Evolutionary conservation across 2,113 vertebrate species (phyloP).

Genomic region (Gallinago jamesoni): DNA sequence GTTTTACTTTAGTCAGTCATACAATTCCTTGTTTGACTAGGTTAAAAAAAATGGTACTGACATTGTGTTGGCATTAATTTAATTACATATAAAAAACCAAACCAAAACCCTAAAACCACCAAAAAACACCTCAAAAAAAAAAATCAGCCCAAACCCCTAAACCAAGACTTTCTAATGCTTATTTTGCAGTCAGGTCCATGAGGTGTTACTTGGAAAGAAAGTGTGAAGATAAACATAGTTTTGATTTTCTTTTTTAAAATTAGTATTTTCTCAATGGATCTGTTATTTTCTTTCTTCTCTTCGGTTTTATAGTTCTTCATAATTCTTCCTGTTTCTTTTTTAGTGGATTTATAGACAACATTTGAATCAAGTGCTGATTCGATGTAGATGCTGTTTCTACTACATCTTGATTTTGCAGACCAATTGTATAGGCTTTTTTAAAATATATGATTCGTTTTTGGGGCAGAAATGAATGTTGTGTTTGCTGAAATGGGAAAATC

Average conservation of each 20-base stretch:
- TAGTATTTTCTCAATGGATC: not conserved
- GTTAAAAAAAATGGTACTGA: slow-evolving; percentile 65
- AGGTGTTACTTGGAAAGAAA: not conserved
- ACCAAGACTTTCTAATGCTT: not conserved
- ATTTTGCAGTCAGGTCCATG: not conserved
- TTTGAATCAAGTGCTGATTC: not conserved
- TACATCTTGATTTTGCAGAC: not conserved
- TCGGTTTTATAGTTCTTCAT: not conserved
- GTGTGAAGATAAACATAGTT: not conserved
- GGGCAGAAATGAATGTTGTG: not conserved
- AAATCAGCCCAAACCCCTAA: not conserved
- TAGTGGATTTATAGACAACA: not conserved
- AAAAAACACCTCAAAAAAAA: not conserved
- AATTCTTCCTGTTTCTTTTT: not conserved
- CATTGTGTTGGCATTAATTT: slow-evolving; percentile 59
- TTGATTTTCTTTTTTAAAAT: not conserved
- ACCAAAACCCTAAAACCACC: not conserved
- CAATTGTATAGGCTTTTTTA: not conserved
- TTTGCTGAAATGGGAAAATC: slow-evolving; percentile 2
- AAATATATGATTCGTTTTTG: not conserved
- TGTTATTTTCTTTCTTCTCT: not conserved
- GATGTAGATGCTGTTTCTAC: not conserved
- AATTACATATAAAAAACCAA: not conserved
- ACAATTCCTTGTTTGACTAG: slow-evolving; percentile 61
- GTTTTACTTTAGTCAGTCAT: slow-evolving; percentile 64